Conservation (phyloP, 2,113 vertebrate species). For the Meles meles region DNA sequence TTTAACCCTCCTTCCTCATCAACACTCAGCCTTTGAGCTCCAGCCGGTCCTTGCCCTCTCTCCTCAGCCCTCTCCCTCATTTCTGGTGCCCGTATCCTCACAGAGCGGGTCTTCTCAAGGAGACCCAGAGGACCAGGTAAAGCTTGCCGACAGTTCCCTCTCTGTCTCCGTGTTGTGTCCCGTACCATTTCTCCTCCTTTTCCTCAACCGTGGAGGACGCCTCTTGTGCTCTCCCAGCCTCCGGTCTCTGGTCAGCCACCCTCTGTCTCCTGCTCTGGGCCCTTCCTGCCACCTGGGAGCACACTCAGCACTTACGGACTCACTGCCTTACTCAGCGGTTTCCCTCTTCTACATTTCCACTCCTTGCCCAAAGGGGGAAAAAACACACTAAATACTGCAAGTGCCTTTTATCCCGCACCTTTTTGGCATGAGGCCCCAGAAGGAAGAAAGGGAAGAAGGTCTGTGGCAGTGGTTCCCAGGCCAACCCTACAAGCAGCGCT, state of each 20-base stretch:
- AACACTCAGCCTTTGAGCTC: background rate
- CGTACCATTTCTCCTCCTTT: background rate
- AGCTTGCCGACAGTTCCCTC: background rate
- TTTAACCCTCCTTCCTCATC: background rate
- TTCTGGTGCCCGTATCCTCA: background rate
- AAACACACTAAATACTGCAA: background rate
- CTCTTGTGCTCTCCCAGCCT: background rate
- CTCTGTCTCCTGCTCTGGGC: too few relatives aligned
- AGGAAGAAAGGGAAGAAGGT: background rate
- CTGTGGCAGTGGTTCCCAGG: background rate
- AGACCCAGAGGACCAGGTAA: background rate
- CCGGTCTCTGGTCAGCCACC: fast-evolving
- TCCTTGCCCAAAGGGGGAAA: background rate
- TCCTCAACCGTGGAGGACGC: background rate
- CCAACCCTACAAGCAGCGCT: background rate
- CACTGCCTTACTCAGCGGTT: background rate
- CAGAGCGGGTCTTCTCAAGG: background rate
- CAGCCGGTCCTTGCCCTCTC: background rate
- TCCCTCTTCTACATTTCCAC: background rate
- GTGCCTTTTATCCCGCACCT: background rate
- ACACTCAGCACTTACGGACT: background rate
- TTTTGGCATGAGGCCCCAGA: background rate
- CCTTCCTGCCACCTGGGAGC: background rate
- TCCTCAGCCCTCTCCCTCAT: background rate
- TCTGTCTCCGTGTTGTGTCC: background rate